Evolutionary conservation across 2,797 vertebrate species (phyloP), one percentile per base, ranked within the genome.

Genomic region (Enteromius viviparus): DNA sequence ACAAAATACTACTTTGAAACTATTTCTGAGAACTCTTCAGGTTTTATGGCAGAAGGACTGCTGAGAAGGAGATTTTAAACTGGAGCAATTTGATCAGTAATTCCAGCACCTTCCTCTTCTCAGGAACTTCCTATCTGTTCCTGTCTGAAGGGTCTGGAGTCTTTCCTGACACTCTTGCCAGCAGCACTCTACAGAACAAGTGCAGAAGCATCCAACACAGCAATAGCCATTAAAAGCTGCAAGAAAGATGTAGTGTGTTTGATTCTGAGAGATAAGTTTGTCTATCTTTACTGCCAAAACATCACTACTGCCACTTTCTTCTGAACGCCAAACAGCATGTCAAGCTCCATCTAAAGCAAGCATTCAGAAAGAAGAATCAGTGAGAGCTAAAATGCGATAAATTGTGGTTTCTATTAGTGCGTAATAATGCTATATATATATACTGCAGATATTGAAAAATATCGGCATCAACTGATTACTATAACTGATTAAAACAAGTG

Each of bases 91-190:
- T 55, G 19, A 14, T 9, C 1, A 69, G 23, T 21, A 6, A 12
- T 45, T 12, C 3, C 17, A 12, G 3, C 42, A 51, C 26, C 12
- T 17, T 34, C 45, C 21, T 2, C 9, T 4, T 47, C 62, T 81
- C 40, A 21, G 53, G 19, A 77, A 40, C 51, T 62, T 79, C 69
- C 40, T 75, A 47, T 60, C 45, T 4, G 37, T 40, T 26, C 34
- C 11, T 45, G 23, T 45, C 21, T 55, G 51, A 78, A 66, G 37
- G 15, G 69, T 29, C 47, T 81, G 72, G 58, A 84, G 64, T 65
- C 32, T 58, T 12, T 75, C 76, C 42, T 40, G 5, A 37, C 21
- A 47, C 60, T 11, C 55, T 40, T 55, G 45, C 60, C 69, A 79
- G 32, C 26, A 5, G 34, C 29, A 10, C 47, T 75, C 45, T 15